Percentiles rank a stretch among this genome's conserved stretches.
Conservation (phyloP, 1,140 invertebrate genomes). For the Aphelinus certus region DNA sequence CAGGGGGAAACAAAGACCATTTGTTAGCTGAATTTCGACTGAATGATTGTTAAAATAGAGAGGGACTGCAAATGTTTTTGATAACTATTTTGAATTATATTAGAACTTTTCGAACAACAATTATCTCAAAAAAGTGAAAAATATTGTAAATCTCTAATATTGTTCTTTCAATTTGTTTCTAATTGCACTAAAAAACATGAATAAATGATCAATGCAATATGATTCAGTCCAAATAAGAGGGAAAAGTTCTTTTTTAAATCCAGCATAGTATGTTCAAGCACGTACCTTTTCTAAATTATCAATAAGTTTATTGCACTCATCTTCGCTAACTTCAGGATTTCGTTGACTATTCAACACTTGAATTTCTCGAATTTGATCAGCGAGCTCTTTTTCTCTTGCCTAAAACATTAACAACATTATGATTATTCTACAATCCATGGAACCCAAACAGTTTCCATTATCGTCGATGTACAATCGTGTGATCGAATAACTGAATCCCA, state of each 20-base stretch:
- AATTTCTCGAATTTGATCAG: conserved; percentile 67
- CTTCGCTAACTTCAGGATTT: conserved; percentile 57
- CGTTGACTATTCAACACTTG: conserved; percentile 66
- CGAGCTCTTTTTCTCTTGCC: conserved; percentile 77
- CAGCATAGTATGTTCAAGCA: background rate
- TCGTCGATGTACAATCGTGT: no score
- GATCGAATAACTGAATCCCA: no score
- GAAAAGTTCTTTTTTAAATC: background rate
- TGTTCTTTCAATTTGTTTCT: background rate
- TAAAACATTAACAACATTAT: conserved; percentile 47
- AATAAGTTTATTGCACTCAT: conserved; percentile 61
- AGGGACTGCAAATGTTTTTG: background rate
- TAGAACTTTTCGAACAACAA: background rate
- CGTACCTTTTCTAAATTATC: conserved; percentile 68
- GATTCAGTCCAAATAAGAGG: background rate
- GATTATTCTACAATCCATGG: no score
- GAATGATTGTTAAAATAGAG: background rate
- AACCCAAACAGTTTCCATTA: no score
- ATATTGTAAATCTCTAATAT: no score
- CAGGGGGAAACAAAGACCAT: conserved; percentile 23
- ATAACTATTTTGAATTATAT: background rate
- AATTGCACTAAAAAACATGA: background rate
- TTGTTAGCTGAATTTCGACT: no score
- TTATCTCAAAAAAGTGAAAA: no score
- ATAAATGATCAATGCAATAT: background rate